Evolutionary conservation across 2,113 vertebrate genomes (phyloP).

Genomic region (Scytalopus superciliaris): DNA sequence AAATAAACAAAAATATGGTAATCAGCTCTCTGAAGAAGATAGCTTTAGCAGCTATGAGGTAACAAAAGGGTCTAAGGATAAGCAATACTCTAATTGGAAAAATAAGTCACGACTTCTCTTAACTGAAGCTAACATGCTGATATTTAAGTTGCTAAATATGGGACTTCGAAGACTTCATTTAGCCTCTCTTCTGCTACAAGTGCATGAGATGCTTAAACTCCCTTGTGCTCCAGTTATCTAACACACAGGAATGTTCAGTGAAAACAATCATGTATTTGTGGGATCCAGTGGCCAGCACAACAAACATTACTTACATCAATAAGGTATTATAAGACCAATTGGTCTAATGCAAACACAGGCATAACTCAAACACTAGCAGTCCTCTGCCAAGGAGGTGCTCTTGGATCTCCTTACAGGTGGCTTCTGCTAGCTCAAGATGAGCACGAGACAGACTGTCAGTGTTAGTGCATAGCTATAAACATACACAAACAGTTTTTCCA

Average conservation of each 20-base stretch:
- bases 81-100: background rate
- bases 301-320: rapidly evolving
- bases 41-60: background rate
- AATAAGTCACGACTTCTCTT: background rate
- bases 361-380: background rate
- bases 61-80: background rate
- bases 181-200: background rate
- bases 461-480: background rate
- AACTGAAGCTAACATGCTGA: background rate
- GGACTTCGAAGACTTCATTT: background rate
- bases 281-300: background rate
- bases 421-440: background rate
- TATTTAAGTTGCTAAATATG: background rate
- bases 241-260: rapidly evolving
- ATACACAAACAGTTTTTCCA: background rate
- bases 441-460: background rate
- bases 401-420: background rate
- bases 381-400: background rate
- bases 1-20: background rate
- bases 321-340: background rate
- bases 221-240: background rate
- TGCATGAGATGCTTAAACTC: background rate
- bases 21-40: background rate
- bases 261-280: background rate
- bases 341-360: background rate